Conservation (phyloP, 2,888 invertebrate species). For the Laothoe populi region DNA sequence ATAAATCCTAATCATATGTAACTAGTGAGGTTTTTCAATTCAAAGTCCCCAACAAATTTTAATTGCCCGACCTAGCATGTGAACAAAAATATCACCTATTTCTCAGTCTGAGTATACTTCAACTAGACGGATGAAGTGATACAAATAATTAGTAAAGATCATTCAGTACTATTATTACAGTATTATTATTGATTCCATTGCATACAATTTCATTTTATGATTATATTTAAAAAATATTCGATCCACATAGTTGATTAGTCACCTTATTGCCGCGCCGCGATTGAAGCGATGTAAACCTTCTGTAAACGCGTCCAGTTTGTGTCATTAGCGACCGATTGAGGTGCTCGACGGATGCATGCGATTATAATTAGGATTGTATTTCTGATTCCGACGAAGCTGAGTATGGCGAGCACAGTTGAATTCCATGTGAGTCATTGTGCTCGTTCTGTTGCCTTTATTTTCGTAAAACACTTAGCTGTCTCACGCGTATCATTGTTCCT, state of each 20-base stretch:
- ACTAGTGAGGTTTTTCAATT: too few relatives aligned
- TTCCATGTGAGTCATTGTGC: constrained; percentile 85
- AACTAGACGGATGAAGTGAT: too few relatives aligned
- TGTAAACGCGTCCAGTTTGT: constrained; percentile 37
- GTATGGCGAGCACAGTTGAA: constrained; percentile 80
- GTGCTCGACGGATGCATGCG: constrained; percentile 82
- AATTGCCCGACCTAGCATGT: too few relatives aligned
- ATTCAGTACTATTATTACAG: too few relatives aligned
- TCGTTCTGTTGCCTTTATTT: constrained; percentile 83
- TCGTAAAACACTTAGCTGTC: constrained; percentile 80
- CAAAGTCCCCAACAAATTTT: too few relatives aligned
- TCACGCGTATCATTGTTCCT: constrained; percentile 76
- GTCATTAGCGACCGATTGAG: constrained; percentile 77
- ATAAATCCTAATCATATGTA: too few relatives aligned
- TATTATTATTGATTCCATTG: too few relatives aligned
- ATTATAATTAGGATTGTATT: constrained; percentile 85
- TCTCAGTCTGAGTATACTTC: too few relatives aligned
- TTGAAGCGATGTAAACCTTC: constrained; percentile 8
- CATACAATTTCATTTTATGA: too few relatives aligned
- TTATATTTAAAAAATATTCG: neutral
- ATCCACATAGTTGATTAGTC: neutral
- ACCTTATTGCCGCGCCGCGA: neutral
- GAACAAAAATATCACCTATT: too few relatives aligned
- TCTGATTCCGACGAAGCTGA: constrained; percentile 83
- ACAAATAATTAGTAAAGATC: too few relatives aligned